Conservation (phyloP, 2,113 vertebrate species). For the Lycaon pictus region DNA sequence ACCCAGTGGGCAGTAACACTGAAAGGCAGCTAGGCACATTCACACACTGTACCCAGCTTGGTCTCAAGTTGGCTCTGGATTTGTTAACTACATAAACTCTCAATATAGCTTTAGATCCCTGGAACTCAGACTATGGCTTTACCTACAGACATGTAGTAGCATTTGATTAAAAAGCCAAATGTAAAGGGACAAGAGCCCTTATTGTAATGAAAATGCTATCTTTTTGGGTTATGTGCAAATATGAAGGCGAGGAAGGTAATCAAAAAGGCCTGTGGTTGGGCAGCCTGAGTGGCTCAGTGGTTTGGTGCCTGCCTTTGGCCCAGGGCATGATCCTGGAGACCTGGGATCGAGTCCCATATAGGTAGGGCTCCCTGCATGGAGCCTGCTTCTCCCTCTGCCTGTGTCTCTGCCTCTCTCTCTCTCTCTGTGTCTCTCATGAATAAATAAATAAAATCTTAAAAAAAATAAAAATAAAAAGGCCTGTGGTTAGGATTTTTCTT, state of each 20-base stretch:
- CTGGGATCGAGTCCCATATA: too few relatives aligned
- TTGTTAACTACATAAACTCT: not conserved
- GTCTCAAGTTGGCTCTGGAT: not conserved
- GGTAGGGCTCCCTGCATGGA: too few relatives aligned
- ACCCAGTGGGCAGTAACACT: not conserved
- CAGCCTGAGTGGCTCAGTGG: too few relatives aligned
- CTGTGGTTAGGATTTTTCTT: not conserved
- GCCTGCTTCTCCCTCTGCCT: too few relatives aligned
- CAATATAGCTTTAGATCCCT: conserved; percentile 11
- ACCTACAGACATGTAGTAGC: not conserved
- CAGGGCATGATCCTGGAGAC: too few relatives aligned
- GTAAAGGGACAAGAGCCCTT: not conserved
- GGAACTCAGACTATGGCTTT: not conserved
- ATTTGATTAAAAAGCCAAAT: not conserved
- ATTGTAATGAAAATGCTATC: not conserved
- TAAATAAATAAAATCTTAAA: too few relatives aligned
- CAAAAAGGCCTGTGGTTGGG: not conserved
- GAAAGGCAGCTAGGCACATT: not conserved
- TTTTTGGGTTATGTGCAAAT: conserved; percentile 24
- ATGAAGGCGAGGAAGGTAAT: not conserved
- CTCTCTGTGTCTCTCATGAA: too few relatives aligned
- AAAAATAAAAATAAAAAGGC: not conserved
- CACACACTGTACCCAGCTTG: not conserved
- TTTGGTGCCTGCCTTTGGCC: too few relatives aligned
- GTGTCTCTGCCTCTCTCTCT: too few relatives aligned